Conservation (phyloP, 2,797 vertebrate genomes). For the Xenops minutus region DNA sequence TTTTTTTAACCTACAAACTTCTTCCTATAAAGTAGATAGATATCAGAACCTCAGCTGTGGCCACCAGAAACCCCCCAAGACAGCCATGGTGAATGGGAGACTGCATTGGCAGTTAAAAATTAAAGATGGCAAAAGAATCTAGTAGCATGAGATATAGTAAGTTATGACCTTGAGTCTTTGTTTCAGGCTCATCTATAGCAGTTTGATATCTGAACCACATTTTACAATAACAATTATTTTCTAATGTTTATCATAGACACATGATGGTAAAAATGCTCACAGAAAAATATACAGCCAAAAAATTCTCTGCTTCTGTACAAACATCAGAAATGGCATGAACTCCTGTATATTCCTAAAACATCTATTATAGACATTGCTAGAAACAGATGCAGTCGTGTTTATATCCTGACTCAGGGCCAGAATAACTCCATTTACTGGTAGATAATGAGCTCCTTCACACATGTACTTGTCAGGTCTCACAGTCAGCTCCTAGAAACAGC, state of each 20-base stretch:
- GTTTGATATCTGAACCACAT: background rate
- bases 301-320: background rate
- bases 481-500: background rate
- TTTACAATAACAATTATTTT: background rate
- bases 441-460: background rate
- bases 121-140: background rate
- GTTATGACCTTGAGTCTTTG: background rate
- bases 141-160: rapidly evolving
- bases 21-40: background rate
- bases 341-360: background rate
- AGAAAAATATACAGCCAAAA: rapidly evolving
- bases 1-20: background rate
- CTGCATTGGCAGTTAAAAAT: background rate
- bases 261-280: background rate
- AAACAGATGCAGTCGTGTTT: background rate
- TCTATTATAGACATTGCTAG: background rate
- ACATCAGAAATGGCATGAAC: background rate
- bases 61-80: background rate
- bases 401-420: background rate
- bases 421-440: background rate
- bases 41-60: background rate
- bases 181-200: background rate
- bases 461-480: background rate
- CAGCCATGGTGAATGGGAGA: background rate
- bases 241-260: background rate